Conservation (phyloP, 2,888 invertebrate species). For the Gortyna flavago region DNA sequence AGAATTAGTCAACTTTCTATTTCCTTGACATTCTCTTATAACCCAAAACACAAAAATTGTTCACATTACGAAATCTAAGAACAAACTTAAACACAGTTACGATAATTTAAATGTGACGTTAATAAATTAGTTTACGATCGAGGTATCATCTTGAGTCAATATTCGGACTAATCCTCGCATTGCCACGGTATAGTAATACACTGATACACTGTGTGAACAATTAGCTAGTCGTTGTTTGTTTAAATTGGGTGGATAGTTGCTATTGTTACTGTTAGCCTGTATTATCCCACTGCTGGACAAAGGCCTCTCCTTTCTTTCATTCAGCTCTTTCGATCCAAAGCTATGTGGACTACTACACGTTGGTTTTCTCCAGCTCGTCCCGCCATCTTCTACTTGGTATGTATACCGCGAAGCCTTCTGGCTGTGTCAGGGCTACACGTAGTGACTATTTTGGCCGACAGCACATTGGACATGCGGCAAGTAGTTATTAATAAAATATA, state of each 20-base stretch:
- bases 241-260: not conserved
- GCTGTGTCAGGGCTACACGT: not conserved
- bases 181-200: not conserved
- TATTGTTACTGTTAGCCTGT: not conserved
- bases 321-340: not conserved
- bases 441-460: not conserved
- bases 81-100: not conserved
- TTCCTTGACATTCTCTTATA: too few species aligned
- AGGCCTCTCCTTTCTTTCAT: not conserved
- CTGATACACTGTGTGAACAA: not conserved
- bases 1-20: not conserved
- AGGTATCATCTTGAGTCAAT: not conserved
- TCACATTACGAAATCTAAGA: too few species aligned
- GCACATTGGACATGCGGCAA: not conserved
- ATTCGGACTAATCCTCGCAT: not conserved
- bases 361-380: not conserved
- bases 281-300: too few species aligned
- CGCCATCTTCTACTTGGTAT: not conserved
- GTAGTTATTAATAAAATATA: not conserved
- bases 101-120: too few species aligned
- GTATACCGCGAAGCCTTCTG: not conserved
- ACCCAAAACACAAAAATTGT: not conserved
- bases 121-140: not conserved
- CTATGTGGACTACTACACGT: not conserved
- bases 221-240: not conserved